Conservation (phyloP, 2,888 invertebrate genomes). For the Euproctis similis region DNA sequence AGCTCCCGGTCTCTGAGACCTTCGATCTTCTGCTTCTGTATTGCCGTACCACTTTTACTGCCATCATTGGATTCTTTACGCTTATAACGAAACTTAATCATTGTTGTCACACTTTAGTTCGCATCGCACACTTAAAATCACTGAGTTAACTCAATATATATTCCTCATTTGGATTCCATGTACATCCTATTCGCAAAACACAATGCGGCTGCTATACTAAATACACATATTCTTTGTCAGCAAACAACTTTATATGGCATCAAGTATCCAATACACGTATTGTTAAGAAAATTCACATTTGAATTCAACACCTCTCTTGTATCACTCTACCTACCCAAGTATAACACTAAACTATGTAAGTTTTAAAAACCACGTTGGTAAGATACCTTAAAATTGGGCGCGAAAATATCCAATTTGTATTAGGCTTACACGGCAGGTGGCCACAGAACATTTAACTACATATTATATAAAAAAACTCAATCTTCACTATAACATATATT, state of each 20-base stretch:
- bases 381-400: slow-evolving; percentile 41
- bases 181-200: slow-evolving; percentile 42
- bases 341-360: too few relatives aligned
- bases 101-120: slow-evolving; percentile 53
- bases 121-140: slow-evolving; percentile 42
- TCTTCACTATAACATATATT: slow-evolving; percentile 20
- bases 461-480: slow-evolving; percentile 10
- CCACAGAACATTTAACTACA: slow-evolving; percentile 31
- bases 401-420: slow-evolving; percentile 47
- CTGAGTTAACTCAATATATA: slow-evolving; percentile 28
- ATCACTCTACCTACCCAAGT: too few relatives aligned
- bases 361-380: too few relatives aligned
- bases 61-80: slow-evolving; percentile 72
- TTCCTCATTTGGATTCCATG: slow-evolving; percentile 42
- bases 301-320: slow-evolving; percentile 48
- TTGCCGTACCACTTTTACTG: slow-evolving; percentile 47
- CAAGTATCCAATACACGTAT: slow-evolving; percentile 65
- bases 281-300: slow-evolving; percentile 48
- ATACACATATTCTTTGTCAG: slow-evolving; percentile 44
- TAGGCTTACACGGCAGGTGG: slow-evolving; percentile 49
- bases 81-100: slow-evolving; percentile 81
- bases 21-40: slow-evolving; percentile 69
- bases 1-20: slow-evolving; percentile 59
- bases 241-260: slow-evolving; percentile 53
- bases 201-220: slow-evolving; percentile 57